Evolutionary conservation across 2,113 vertebrate genomes (phyloP), one percentile per base, ranked within the genome.

Genomic region (Corythaixoides concolor): DNA sequence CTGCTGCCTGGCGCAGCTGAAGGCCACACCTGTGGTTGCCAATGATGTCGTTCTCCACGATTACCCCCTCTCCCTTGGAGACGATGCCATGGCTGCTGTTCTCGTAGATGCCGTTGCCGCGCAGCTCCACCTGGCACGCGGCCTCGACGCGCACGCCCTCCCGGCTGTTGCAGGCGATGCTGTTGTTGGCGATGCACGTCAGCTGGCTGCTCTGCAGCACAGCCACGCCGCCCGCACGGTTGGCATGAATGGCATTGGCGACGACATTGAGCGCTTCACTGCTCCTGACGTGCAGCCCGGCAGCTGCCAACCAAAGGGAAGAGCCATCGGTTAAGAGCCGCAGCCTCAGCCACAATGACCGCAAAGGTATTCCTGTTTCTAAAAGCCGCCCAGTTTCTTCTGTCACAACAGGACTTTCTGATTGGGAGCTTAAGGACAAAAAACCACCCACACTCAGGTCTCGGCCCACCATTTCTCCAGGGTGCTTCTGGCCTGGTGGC

Each of bases 281-380:
- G 98, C 98, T 99, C 95, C 99, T 99, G 88, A 99, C 94, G 1
- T 99, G 99, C 58, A 99, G 95, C 67, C 99, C 99, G 1, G 99
- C 98, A 12, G 99, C 99, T 99, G 73, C n/a, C 21, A 76, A 64
- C 27, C 72, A 66, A 32, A 33, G 41, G 47, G 14, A 49, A 33
- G 39, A 33, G 39, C 13, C 11, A 30, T 6, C 5, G 0, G 20
- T 30, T 70, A 64, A 43, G 59, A 78, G 9, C 27, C 33, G 39
- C 35, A 58, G 27, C 24, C 32, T 23, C 27, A 26, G 39, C 11
- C 17, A 8, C 0, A 12, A 47, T 3, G 13, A 28, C 15, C 64
- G 62, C 27, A 45, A 47, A 39, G 4, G 6, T 11, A 35, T 28
- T 86, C 64, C n/a, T 68, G 0, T 47, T 88, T 55, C 73, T 62